Evolutionary conservation across 2,888 invertebrate genomes (phyloP), one percentile per base, ranked within the genome.

Genomic region (Sisyra terminalis): DNA sequence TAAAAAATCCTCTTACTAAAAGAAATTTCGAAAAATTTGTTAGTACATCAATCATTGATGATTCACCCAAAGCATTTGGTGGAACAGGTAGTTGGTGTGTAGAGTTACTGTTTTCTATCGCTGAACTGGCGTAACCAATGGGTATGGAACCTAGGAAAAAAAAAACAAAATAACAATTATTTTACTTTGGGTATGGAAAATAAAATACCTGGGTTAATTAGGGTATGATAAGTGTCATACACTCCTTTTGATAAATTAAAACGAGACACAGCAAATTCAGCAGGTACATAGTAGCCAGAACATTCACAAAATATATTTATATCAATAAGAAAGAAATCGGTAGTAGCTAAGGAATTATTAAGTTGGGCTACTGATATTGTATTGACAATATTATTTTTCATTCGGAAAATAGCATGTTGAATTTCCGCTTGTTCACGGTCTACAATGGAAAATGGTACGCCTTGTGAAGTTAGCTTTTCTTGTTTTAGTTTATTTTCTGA

Each of bases 241-340:
- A 65, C 51, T 1, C 72, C 72, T 2, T 62, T 49, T 35, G 57
- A 49, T 0, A 73, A 46, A 1, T 64, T 64, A 49, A 63, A 71
- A 47, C 64, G 57, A 10, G 58, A 57, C 0, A 72, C 47, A 0
- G 67, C 64, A 34, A 72, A 57, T 53, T 73, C 73, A 1, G 69
- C 71, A 0, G 73, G 73, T 11, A 60, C 55, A 49, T 63, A 69
- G 11, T 49, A 48, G 2, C 52, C 44, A 9, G 17, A 5, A 42
- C 47, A 9, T 48, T 38, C 52, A 52, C 56, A 62, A 44, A 58
- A 63, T 38, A 53, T 53, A 39, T 63, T 65, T 4, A 57, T 52
- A 31, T 65, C 63, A 18, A 62, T 55, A 1, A 61, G 50, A 45
- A 53, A 56, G 48, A 60, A 63, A 34, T 24, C 24, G 3, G 24